A percentile compares a stretch with the other conserved stretches of the same genome.
Conservation (phyloP, 2,113 vertebrate genomes). For the Cisticola juncidis region DNA sequence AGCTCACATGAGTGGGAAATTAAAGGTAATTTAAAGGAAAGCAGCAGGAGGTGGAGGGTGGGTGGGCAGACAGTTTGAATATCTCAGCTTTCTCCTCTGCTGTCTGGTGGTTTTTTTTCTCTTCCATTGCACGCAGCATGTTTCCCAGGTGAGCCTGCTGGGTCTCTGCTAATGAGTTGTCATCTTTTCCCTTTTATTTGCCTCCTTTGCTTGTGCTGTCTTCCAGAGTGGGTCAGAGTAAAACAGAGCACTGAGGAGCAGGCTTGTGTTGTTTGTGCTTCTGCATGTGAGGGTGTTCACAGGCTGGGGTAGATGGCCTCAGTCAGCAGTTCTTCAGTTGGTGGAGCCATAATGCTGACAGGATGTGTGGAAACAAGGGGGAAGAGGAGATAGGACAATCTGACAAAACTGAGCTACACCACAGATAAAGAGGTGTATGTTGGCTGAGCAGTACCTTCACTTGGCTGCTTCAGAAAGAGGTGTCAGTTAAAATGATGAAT, state of each 20-base stretch:
- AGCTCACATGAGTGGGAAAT: background rate
- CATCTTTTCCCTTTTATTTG: background rate
- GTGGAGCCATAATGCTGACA: conserved; percentile 62
- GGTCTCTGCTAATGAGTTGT: background rate
- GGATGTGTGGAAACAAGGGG: conserved; percentile 4
- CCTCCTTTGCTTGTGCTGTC: background rate
- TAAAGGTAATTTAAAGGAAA: background rate
- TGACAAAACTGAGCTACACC: background rate
- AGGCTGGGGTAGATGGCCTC: background rate
- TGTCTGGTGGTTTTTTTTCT: background rate
- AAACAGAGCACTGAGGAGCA: background rate
- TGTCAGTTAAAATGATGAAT: background rate
- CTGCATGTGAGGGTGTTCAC: background rate
- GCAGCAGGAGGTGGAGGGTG: background rate
- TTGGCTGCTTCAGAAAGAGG: background rate
- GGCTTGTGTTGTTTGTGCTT: background rate
- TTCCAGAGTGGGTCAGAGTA: conserved; percentile 2
- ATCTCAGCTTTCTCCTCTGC: background rate
- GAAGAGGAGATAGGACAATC: conserved; percentile 22
- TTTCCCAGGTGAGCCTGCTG: conserved; percentile 24
- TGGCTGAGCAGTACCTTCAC: background rate
- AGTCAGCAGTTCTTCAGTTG: conserved; percentile 17
- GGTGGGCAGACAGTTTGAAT: background rate
- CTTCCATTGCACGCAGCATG: background rate
- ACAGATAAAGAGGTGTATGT: background rate